These are phyloP conservation scores for Harpegnathos saltator DNA, from an alignment of 1,140 invertebrate genomes.

Conservation along the genomic window DNA sequence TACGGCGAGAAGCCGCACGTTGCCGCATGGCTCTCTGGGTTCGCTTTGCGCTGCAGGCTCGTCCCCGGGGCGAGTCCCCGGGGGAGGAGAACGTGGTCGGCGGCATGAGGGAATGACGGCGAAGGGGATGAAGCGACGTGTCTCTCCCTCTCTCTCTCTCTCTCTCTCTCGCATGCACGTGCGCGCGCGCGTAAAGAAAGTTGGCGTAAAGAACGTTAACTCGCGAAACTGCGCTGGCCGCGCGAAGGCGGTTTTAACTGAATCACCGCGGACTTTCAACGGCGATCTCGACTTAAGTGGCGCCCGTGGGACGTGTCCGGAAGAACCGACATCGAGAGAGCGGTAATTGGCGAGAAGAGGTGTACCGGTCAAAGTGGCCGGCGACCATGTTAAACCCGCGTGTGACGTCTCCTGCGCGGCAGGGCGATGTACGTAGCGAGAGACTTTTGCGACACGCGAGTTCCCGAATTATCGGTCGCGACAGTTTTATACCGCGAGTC, in stretches of 20 bases:
- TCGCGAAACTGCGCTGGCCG: conserved; percentile 70
- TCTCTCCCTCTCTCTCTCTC: no score
- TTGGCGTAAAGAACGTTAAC: conserved; percentile 72
- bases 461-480: conserved; percentile 23
- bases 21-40: no score
- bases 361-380: neutral
- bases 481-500: conserved; percentile 10
- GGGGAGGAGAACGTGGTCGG: no score
- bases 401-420: no score
- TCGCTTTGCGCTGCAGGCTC: no score
- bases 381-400: conserved; percentile 15
- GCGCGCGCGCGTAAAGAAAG: conserved; percentile 56
- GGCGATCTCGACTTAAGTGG: conserved; percentile 69
- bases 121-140: no score
- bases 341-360: conserved; percentile 32
- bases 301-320: conserved; percentile 66
- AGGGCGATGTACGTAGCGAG: neutral
- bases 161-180: no score
- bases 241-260: conserved; percentile 73
- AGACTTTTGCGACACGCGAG: neutral
- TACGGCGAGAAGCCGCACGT: no score
- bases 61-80: no score
- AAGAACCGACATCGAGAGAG: conserved; percentile 58
- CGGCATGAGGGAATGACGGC: no score
- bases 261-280: conserved; percentile 71